Evolutionary conservation across 1,140 invertebrate species (phyloP), one percentile per base, ranked within the genome.

Genomic region (Oryzaephilus surinamensis): DNA sequence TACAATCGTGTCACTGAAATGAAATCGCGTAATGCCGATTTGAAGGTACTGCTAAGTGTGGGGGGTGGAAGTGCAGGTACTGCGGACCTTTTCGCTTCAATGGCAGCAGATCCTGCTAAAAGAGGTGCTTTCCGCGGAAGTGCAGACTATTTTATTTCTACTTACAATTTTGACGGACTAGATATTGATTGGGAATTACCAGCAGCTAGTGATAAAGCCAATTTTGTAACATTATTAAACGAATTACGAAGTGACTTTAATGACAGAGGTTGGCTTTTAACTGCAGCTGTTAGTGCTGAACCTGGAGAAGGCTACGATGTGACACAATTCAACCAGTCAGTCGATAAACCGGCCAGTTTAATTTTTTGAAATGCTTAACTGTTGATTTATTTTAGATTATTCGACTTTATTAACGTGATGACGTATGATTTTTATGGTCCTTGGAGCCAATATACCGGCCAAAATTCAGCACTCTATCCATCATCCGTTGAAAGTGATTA

Each of bases 401-500:
- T 91, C 11, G 86, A 91, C 56, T 90, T 86, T 80, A 67, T 77
- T 10, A 72, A 77, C 1, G 76, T 92, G 2, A 89, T 89, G 76
- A 76, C 81, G 2, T 90, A 90, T 50, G 85, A 90, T 50, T 90
- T 75, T 54, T 85, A 89, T 48, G 84, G 84, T 0, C 76, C 82
- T 44, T 84, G 82, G 73, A 82, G 84, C 15, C 2, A 27, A 2
- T 36, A 36, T 18, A 38, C 36, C 3, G 36, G 36, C 2, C 21
- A 38, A 20, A 38, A 38, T 30, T 38, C 36, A 11, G 26, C 36
- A 2, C 36, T 38, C 10, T 38, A 38, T 19, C 8, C 36, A 6
- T 38, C 36, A 13, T 38, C 36, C 2, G 21, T 19, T 38, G 36
- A 38, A 17, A 30, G 8, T 17, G 26, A 21, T 13, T 38, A 27